Percentiles rank a stretch among this genome's conserved stretches.
phyloP scores from a whole-genome alignment of 2,888 invertebrate genomes.

The Griposia aprilina region DNA sequence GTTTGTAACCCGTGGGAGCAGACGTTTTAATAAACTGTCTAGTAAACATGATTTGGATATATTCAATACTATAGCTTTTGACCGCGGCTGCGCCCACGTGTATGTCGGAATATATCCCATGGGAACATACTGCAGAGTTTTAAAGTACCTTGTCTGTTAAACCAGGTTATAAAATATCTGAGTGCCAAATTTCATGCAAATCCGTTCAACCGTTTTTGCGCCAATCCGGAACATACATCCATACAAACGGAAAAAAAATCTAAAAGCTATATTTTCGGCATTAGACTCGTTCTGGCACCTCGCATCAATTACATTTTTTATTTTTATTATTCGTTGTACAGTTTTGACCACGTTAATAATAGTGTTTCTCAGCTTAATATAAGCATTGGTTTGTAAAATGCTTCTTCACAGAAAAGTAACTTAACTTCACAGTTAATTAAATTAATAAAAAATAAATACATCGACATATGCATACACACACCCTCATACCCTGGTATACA shows the following conservation, averaged over 20 bases:
- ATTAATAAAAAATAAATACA: too few relatives aligned
- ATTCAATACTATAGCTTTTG: background rate
- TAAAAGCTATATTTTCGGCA: background rate
- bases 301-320: too few relatives aligned
- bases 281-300: too few relatives aligned
- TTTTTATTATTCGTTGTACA: too few relatives aligned
- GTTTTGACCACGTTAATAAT: too few relatives aligned
- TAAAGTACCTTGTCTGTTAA: background rate
- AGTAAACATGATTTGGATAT: background rate
- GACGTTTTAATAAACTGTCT: background rate
- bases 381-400: too few relatives aligned
- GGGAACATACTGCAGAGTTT: background rate
- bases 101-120: background rate
- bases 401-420: too few relatives aligned
- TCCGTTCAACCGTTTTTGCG: background rate
- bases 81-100: background rate
- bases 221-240: too few relatives aligned
- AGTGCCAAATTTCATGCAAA: background rate
- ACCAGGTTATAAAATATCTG: background rate
- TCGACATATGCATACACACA: too few relatives aligned
- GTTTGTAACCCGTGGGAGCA: background rate
- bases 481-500: too few relatives aligned
- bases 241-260: background rate
- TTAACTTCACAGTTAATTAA: too few relatives aligned
- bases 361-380: too few relatives aligned